Evolutionary conservation across 2,888 invertebrate genomes (phyloP), one percentile per base, ranked within the genome.

Genomic region (Agonum fuliginosum): DNA sequence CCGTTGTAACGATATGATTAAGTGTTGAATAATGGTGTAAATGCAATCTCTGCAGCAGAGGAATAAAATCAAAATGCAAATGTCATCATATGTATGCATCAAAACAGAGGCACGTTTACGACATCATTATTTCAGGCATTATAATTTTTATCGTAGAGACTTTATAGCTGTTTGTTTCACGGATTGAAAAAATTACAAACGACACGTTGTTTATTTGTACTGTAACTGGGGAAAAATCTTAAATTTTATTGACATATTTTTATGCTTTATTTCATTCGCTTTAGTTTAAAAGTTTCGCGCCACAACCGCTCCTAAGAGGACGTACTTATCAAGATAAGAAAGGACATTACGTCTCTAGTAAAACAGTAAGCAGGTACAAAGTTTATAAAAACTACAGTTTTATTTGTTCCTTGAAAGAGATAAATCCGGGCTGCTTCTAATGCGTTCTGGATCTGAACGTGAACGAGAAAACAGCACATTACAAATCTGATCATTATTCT

Each of bases 41-140:
- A 22, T 54, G 54, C 24, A 54, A 54, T 54, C 54, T 54, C 46
- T 22, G n/a, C 12, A 54, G 10, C 22, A 22, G 20, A 1, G 27
- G 30, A 62, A 62, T 62, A 62, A 62, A 62, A 70, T 70, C 48
- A 46, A 70, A 70, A 70, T 70, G 70, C 24, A 70, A 70, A 70
- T 70, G 20, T 14, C 24, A 46, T 46, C 43, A 70, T 67, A 67
- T 70, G 27, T 70, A 70, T 70, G 46, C 70, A 70, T 70, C 70
- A 70, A 46, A 70, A 46, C 70, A 70, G n/a, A n/a, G 27, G 17
- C 14, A 14, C 27, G 46, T 70, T 70, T 70, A 70, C 48, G n/a
- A 70, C 46, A n/a, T 70, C 70, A 46, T 70, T 70, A 70, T 70
- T 70, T 70, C 24, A 27, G 24, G 46, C 17, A 22, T 24, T 46